Evolutionary conservation across 1,140 invertebrate species (phyloP).

Genomic region (Cotesia glomerata): DNA sequence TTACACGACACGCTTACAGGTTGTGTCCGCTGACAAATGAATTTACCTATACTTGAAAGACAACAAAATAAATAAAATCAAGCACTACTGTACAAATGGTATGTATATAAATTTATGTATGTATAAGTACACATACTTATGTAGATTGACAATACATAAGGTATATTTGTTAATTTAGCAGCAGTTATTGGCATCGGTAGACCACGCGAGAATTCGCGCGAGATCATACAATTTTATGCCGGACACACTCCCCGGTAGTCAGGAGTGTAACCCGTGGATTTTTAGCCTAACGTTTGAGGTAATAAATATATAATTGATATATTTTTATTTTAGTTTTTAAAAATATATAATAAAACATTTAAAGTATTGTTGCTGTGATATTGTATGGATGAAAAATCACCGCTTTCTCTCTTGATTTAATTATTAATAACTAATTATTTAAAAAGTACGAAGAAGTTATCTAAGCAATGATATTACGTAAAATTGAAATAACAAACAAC

Average conservation of each 20-base stretch:
- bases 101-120: background rate
- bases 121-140: background rate
- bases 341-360: no score
- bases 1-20: slow-evolving; percentile 2
- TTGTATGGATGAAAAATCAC: no score
- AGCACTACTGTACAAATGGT: background rate
- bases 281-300: background rate
- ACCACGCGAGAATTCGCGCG: slow-evolving; percentile 12
- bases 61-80: slow-evolving; percentile 28
- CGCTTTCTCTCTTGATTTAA: no score
- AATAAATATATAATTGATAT: no score
- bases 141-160: background rate
- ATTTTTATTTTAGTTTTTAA: no score
- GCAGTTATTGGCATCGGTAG: background rate
- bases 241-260: slow-evolving; percentile 8
- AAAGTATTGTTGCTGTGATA: no score
- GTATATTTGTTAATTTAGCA: slow-evolving; percentile 2
- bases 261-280: background rate
- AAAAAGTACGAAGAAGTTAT: no score
- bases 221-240: slow-evolving; percentile 17
- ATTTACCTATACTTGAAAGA: slow-evolving; percentile 35
- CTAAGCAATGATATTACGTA: no score
- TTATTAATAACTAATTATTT: no score
- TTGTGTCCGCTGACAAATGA: slow-evolving; percentile 19
- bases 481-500: no score